Conservation (phyloP, 2,888 invertebrate species). For the Rhopalosiphum nymphaeae region DNA sequence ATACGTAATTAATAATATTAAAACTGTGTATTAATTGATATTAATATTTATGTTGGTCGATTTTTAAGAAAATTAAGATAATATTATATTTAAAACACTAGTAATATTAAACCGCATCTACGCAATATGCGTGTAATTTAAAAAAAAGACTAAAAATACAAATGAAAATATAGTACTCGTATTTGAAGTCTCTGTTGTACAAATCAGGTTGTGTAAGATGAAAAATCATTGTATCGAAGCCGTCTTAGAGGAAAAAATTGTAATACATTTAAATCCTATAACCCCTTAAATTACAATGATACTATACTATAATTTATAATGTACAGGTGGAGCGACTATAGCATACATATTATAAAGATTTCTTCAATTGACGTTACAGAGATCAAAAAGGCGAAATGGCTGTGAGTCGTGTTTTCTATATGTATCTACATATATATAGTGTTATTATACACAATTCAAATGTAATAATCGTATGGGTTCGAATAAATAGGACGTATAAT, state of each 20-base stretch:
- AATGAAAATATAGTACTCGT: neutral
- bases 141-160: neutral
- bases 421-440: no score
- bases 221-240: neutral
- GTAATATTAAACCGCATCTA: no score
- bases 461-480: neutral
- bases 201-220: neutral
- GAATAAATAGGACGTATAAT: neutral
- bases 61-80: neutral
- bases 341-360: neutral
- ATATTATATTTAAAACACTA: neutral
- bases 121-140: no score
- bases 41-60: neutral
- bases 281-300: neutral
- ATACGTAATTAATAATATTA: neutral
- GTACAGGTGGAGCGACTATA: neutral
- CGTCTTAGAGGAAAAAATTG: neutral
- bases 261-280: neutral
- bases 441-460: neutral
- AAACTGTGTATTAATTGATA: neutral
- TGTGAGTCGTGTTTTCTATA: neutral
- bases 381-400: neutral
- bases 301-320: neutral
- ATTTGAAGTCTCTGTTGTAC: neutral
- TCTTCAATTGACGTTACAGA: neutral